Conservation (phyloP, 1,140 invertebrate genomes). For the Aricia agestis region DNA sequence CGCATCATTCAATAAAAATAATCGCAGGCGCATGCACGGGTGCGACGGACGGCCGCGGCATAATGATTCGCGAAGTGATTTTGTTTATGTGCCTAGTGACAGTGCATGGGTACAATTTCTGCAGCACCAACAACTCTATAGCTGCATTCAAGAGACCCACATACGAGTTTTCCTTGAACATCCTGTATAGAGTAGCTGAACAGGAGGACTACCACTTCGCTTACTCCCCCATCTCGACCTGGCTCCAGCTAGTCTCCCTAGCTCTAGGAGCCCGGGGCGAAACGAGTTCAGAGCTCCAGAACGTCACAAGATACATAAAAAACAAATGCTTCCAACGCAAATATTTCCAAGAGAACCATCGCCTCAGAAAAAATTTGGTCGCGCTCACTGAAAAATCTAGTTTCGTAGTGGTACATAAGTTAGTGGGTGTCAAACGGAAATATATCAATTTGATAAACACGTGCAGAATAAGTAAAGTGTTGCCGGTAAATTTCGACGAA, state of each 20-base stretch:
- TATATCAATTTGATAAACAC: not conserved
- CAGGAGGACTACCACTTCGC: constrained; percentile 52
- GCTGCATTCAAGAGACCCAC: constrained; percentile 39
- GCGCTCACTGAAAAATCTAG: not conserved
- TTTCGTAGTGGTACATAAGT: not conserved
- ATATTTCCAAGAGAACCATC: constrained; percentile 21
- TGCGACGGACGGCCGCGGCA: not conserved
- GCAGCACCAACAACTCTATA: not conserved
- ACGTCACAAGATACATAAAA: constrained; percentile 53
- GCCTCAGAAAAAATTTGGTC: not conserved
- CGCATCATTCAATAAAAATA: not conserved
- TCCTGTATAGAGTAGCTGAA: constrained; percentile 48
- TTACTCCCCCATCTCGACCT: constrained; percentile 70
- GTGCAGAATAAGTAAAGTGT: not conserved
- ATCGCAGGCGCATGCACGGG: not conserved
- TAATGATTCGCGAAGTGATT: not conserved
- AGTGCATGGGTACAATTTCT: not conserved
- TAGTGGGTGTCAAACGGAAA: not conserved
- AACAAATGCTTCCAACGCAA: constrained; percentile 46
- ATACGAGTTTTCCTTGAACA: constrained; percentile 51
- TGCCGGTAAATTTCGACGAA: constrained; percentile 42
- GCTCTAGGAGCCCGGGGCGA: constrained; percentile 62
- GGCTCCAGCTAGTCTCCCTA: constrained; percentile 66
- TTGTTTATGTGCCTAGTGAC: not conserved
- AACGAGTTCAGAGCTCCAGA: constrained; percentile 60